Evolutionary conservation across 2,797 vertebrate genomes (phyloP).

Genomic region (Lagodon rhomboides): DNA sequence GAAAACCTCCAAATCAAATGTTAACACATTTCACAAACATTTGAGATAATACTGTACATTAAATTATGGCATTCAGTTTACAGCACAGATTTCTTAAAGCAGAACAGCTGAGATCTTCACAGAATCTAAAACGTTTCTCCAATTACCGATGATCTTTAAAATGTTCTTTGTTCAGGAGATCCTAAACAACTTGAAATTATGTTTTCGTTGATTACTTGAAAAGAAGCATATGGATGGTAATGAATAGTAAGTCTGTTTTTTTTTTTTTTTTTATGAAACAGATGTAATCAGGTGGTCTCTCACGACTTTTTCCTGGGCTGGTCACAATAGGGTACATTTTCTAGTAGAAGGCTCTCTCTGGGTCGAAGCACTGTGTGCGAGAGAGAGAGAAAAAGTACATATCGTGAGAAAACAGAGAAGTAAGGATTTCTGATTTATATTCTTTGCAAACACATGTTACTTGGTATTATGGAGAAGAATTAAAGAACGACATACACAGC

Average conservation of each 20-base stretch:
- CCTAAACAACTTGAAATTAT: slow-evolving; percentile 19
- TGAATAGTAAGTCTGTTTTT: slow-evolving; percentile 38
- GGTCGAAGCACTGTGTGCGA: slow-evolving; percentile 81
- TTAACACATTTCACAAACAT: slow-evolving; percentile 30
- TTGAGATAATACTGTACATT: slow-evolving; percentile 44
- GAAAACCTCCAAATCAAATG: not conserved
- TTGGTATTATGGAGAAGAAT: slow-evolving; percentile 2
- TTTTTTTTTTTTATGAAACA: not conserved
- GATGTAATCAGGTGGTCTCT: slow-evolving; percentile 15
- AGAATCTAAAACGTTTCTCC: slow-evolving; percentile 2
- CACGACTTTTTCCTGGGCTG: slow-evolving; percentile 80
- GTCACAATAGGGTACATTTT: slow-evolving; percentile 87
- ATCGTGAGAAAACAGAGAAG: not conserved
- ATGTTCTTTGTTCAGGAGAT: not conserved
- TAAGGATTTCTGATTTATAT: not conserved
- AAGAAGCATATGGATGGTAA: not conserved
- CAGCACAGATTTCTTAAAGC: slow-evolving; percentile 3
- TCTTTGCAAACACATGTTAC: not conserved
- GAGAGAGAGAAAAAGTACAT: not conserved
- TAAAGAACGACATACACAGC: slow-evolving; percentile 72
- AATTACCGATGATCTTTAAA: slow-evolving; percentile 3
- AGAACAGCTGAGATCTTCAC: slow-evolving; percentile 5
- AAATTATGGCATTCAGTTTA: slow-evolving; percentile 1
- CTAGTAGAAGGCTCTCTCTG: slow-evolving; percentile 79
- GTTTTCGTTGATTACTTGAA: slow-evolving; percentile 23